phyloP scores from a whole-genome alignment of 2,797 vertebrate species.

The Scleropages formosus region DNA sequence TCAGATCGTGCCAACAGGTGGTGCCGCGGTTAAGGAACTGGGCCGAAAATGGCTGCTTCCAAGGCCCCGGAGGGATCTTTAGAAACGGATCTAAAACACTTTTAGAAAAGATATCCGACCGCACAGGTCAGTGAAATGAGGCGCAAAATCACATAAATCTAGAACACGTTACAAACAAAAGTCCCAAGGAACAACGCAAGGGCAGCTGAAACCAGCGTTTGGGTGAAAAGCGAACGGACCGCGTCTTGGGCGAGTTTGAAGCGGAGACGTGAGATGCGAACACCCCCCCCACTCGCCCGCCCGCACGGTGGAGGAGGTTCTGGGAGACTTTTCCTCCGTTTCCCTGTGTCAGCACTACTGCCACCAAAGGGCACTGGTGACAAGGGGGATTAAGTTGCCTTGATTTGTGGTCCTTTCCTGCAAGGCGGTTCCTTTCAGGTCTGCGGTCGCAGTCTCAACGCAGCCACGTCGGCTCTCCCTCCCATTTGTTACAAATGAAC shows the following conservation, averaged over 20 bases:
- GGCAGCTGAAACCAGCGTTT: background rate
- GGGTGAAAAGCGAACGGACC: background rate
- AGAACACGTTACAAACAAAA: too few relatives aligned
- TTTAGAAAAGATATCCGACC: too few relatives aligned
- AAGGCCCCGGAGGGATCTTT: too few relatives aligned
- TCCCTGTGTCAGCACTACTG: slow-evolving; percentile 69
- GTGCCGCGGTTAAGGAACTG: too few relatives aligned
- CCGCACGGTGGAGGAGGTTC: slow-evolving; percentile 52
- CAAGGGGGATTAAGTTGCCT: slow-evolving; percentile 66
- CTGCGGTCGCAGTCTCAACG: slow-evolving; percentile 10
- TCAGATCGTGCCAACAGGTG: too few relatives aligned
- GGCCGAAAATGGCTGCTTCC: too few relatives aligned
- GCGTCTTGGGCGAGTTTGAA: slow-evolving; percentile 47
- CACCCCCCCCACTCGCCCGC: slow-evolving; percentile 63
- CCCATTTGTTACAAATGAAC: background rate
- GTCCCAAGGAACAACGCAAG: background rate
- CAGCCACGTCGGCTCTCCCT: background rate
- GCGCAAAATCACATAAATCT: too few relatives aligned
- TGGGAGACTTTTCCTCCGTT: slow-evolving; percentile 42
- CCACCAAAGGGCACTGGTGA: slow-evolving; percentile 68
- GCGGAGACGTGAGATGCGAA: slow-evolving; percentile 62
- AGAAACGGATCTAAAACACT: too few relatives aligned
- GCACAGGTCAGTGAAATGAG: too few relatives aligned
- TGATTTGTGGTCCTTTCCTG: slow-evolving; percentile 41
- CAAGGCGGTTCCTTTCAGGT: background rate